Conservation (phyloP, 2,113 vertebrate genomes). For the Typhlomys cinereus region DNA sequence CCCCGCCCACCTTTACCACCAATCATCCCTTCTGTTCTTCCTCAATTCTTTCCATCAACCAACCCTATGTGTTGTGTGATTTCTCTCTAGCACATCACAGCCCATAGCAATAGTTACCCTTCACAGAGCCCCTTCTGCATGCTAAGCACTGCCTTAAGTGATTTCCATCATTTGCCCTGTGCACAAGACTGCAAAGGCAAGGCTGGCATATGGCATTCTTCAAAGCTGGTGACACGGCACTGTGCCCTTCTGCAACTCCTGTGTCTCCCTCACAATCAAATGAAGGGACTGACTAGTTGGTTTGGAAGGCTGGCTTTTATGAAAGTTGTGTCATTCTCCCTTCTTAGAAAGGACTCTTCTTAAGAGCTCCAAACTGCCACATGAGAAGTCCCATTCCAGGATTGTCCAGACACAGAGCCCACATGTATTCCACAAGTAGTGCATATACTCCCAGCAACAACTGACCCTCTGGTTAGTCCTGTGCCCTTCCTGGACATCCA, state of each 20-base stretch:
- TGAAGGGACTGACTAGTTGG: not conserved
- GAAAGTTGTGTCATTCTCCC: not conserved
- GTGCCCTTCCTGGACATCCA: not conserved
- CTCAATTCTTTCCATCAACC: not conserved
- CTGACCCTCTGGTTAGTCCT: not conserved
- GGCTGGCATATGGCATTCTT: not conserved
- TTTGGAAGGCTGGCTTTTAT: not conserved
- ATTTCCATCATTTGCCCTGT: not conserved
- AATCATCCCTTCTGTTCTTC: not conserved
- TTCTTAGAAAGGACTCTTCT: not conserved
- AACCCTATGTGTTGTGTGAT: not conserved
- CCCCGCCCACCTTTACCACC: not conserved
- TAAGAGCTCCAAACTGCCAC: not conserved
- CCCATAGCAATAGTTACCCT: not conserved
- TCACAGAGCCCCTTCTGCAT: not conserved
- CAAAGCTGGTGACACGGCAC: not conserved
- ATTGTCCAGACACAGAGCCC: not conserved
- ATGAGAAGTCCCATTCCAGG: not conserved
- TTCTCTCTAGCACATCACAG: not conserved
- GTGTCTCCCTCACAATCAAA: not conserved
- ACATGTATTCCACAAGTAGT: not conserved
- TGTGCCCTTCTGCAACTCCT: not conserved
- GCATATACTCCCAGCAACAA: not conserved
- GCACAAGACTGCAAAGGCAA: not conserved
- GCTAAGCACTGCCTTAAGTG: conserved; percentile 7